phyloP scores from a whole-genome alignment of 1,140 invertebrate genomes.

The Kradibia gibbosae region DNA sequence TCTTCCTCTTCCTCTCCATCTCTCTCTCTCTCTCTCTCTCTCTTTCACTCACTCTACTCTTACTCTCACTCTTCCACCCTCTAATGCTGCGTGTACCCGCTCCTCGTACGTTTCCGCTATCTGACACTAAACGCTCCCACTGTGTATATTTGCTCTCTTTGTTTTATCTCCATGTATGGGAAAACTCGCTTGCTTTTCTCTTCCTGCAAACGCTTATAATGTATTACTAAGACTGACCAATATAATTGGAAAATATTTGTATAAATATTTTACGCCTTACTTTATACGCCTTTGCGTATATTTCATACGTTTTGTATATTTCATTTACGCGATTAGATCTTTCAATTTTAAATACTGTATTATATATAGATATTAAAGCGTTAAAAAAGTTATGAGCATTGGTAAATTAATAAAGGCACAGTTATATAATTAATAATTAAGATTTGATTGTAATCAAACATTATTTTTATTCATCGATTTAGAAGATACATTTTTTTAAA shows the following conservation, averaged over 20 bases:
- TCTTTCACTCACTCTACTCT: not conserved
- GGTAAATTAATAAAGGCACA: too few relatives aligned
- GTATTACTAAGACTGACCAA: not conserved
- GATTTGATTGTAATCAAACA: too few relatives aligned
- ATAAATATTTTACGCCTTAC: not conserved
- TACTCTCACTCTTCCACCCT: not conserved
- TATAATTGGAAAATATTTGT: not conserved
- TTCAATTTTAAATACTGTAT: too few relatives aligned
- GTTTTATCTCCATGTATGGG: slow-evolving; percentile 7
- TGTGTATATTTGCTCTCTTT: slow-evolving; percentile 34
- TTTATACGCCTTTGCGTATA: too few relatives aligned
- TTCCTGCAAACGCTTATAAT: slow-evolving; percentile 48
- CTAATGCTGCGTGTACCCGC: slow-evolving; percentile 44
- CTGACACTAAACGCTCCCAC: slow-evolving; percentile 59
- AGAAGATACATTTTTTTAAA: too few relatives aligned
- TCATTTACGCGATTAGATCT: too few relatives aligned
- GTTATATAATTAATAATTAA: too few relatives aligned
- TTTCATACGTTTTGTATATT: too few relatives aligned
- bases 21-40: not conserved
- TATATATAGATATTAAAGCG: too few relatives aligned
- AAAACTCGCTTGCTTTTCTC: slow-evolving; percentile 22
- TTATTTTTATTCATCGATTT: too few relatives aligned
- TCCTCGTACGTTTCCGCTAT: slow-evolving; percentile 64
- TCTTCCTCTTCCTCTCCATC: not conserved
- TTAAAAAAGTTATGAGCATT: too few relatives aligned